Evolutionary conservation across 2,797 vertebrate genomes (phyloP).

Genomic region (Acipenser oxyrinchus): DNA sequence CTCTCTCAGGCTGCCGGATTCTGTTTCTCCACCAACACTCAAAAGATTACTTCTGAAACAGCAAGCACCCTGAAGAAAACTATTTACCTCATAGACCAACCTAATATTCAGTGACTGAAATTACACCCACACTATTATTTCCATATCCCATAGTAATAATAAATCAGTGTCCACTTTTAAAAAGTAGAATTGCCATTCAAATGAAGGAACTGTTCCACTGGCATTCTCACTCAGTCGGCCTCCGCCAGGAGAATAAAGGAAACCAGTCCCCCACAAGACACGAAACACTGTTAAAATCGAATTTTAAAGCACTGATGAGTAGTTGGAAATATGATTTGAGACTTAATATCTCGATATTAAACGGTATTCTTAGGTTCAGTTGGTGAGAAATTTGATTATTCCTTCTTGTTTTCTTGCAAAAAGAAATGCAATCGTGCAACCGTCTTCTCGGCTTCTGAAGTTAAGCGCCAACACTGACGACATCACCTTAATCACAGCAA

Average conservation of each 20-base stretch:
- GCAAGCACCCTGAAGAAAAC: too few species aligned
- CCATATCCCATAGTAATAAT: not conserved
- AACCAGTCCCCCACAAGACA: not conserved
- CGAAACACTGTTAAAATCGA: not conserved
- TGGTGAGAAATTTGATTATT: not conserved
- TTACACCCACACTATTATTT: too few species aligned
- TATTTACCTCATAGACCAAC: too few species aligned
- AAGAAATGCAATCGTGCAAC: not conserved
- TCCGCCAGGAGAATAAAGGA: not conserved
- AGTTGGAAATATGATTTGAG: not conserved
- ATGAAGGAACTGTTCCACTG: not conserved
- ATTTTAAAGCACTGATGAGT: not conserved
- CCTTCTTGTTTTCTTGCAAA: not conserved
- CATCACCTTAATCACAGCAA: not conserved
- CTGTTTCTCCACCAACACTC: too few species aligned
- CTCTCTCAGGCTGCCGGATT: too few species aligned
- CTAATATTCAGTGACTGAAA: too few species aligned
- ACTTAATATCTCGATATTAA: not conserved
- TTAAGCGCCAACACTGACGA: not conserved
- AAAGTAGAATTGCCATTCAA: not conserved
- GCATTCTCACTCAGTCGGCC: too few species aligned
- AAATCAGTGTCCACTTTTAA: not conserved
- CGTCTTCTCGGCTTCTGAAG: too few species aligned
- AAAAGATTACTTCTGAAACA: too few species aligned
- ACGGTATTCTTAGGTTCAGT: not conserved